Evolutionary conservation across 1,140 invertebrate species (phyloP), one percentile per base, ranked within the genome.

Genomic region (Nixonia krombeini): DNA sequence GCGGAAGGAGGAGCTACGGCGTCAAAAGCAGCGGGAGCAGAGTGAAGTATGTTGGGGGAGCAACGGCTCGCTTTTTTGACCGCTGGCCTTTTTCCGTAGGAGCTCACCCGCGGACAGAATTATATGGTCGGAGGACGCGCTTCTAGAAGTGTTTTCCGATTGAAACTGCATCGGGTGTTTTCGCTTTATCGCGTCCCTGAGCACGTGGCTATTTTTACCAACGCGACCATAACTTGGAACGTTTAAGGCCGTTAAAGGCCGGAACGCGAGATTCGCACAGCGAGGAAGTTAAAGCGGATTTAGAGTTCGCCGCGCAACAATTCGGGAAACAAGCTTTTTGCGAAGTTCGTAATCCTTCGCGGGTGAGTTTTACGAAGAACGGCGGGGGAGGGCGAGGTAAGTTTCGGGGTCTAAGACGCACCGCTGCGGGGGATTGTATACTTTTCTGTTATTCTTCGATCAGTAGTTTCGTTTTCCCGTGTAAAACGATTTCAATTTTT

Each of bases 21-120:
- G 78, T 74, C 80, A 82, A 55, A 84, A 81, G 52, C 79, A 78
- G 61, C 74, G 71, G n/a, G 82, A 83, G 58, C 82, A 84, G 50
- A 70, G 56, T 63, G 75, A 84, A 75, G 82, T 84, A 81, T 74
- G 75, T 74, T 64, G 66, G 55, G 66, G 55, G 51, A 64, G 46
- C 52, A 46, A 64, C 12, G 33, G 26, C 7, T 45, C 41, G 42
- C 40, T 25, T 44, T 45, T 31, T 45, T 52, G 16, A 38, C 7
- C 35, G 7, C 15, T 12, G 15, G 12, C 21, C 21, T 21, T 21
- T 21, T 21, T 21, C 21, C 2, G 6, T 21, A 6, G 6, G 6
- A 21, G 21, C 21, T 21, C 31, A 13, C 37, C 31, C 6, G 31
- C 10, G 31, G 1, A 12, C 4, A 10, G n/a, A 33, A 12, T 33